phyloP scores from a whole-genome alignment of 2,888 invertebrate species.

The Hypselothyrea guttata region DNA sequence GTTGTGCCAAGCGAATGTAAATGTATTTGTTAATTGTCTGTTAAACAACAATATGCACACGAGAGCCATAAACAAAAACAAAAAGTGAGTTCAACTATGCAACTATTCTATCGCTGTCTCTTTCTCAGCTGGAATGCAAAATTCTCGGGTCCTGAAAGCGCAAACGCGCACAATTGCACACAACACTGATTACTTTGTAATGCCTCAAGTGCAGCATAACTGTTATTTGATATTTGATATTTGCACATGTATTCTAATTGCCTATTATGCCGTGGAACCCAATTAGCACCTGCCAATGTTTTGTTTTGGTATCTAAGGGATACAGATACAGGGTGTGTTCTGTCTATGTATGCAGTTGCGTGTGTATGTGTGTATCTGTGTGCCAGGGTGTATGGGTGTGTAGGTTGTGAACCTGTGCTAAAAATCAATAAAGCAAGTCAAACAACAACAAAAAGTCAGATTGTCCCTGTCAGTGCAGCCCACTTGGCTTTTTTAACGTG shows the following conservation, averaged over 20 bases:
- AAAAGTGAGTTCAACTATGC: too few relatives aligned
- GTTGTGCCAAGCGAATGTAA: background rate
- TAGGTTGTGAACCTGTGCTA: slow-evolving; percentile 43
- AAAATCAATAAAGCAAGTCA: slow-evolving; percentile 55
- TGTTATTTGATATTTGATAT: too few relatives aligned
- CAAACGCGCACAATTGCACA: slow-evolving; percentile 1
- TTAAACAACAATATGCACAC: background rate
- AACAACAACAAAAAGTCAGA: slow-evolving; percentile 35
- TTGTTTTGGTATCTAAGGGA: slow-evolving; percentile 36
- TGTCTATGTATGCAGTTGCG: slow-evolving; percentile 14
- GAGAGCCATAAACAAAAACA: too few relatives aligned
- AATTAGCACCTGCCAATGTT: slow-evolving; percentile 23
- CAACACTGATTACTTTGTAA: background rate
- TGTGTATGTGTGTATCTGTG: slow-evolving; percentile 15
- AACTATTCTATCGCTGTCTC: too few relatives aligned
- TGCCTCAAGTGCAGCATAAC: too few relatives aligned
- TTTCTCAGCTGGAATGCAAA: too few relatives aligned
- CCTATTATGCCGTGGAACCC: background rate
- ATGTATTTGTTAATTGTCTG: background rate
- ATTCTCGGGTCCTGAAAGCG: slow-evolving; percentile 1
- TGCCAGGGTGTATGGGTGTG: slow-evolving; percentile 27
- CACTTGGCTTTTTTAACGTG: too few relatives aligned
- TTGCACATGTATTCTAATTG: background rate
- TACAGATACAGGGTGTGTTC: slow-evolving; percentile 45
- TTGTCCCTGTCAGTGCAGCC: too few relatives aligned